Base-by-base conservation (phyloP, 2,888 invertebrate species). In the Lucinisca nassula region DNA sequence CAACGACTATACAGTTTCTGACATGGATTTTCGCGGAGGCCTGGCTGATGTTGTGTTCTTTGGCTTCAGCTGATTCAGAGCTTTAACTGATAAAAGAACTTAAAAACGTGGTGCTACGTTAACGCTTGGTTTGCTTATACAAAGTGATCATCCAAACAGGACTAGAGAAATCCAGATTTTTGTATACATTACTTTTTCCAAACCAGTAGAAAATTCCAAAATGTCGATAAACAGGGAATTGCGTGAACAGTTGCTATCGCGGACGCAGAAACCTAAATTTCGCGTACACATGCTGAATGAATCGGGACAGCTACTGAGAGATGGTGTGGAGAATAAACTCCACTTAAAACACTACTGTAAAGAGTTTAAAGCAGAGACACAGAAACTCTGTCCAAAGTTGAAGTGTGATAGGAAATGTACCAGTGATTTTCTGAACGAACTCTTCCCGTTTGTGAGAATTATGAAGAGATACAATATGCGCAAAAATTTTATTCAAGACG, bases 401-500 rank as follows among this genome's bases (percentile, higher is more conserved):
- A 72, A 89, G 27, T 95, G 95, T 79, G 91, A 93, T 6, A 72
- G 88, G 49, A 49, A 88, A 32, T 93, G 95, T 84, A 76, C 91
- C 35, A 91, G 92, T 67, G 89, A 82, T 8, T 91, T 90, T 74
- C 38, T 94, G 45, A 82, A 92, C 37, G 92, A 92, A 58, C 30
- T 95, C 2, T 95, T 96, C 75, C 96, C 96, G 12, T 96, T 95
- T 87, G 84, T 95, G 37, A 80, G 88, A 27, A 95, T 96, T 32
- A 92, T 96, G 92, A 92, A 90, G 27, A 91, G 92, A 24, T 96
- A 96, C 91, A 95, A 93, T 80, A 80, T 93, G 30, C 91, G 91
- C 81, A 89, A 95, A 72, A 96, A 97, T 95, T 96, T 98, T n/a
- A 92, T 98, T 0, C 97, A 97, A 17, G 99, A 99, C 96, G 93